phyloP scores from a whole-genome alignment of 1,140 invertebrate species.

The Chelonus insularis region DNA sequence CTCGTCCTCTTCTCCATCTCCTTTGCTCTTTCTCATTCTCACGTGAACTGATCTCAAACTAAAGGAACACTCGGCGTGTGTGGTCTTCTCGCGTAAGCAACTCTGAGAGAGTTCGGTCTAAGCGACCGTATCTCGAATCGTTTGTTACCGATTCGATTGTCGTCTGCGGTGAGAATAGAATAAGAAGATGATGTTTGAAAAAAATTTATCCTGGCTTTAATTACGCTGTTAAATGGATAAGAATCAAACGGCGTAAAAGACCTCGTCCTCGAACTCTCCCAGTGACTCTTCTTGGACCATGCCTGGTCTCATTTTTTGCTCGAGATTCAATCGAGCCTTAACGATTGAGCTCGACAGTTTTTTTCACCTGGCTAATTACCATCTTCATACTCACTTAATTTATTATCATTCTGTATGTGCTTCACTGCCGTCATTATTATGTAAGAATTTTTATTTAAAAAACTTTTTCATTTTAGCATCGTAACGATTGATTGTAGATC shows the following conservation, averaged over 20 bases:
- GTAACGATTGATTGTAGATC: too few species aligned
- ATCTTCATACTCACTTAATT: not conserved
- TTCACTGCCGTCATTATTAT: not conserved
- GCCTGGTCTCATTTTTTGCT: conserved; percentile 9
- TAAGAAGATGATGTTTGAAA: not conserved
- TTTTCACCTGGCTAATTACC: conserved; percentile 8
- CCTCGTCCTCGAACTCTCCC: conserved; percentile 16
- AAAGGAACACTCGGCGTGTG: conserved; percentile 46
- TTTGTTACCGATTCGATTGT: conserved; percentile 59
- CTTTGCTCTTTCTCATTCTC: conserved; percentile 9
- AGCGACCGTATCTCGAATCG: conserved; percentile 52
- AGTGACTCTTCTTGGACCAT: not conserved
- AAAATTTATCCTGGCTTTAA: conserved; percentile 28
- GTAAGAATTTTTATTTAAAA: too few species aligned
- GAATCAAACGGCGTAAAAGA: conserved; percentile 25
- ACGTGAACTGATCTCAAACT: conserved; percentile 18
- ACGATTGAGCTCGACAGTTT: not conserved
- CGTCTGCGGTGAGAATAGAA: conserved; percentile 9
- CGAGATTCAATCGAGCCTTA: conserved; percentile 11
- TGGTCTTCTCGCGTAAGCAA: conserved; percentile 40
- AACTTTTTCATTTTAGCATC: too few species aligned
- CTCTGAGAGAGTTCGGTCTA: not conserved
- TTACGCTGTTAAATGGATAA: conserved; percentile 33
- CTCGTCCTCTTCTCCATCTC: conserved; percentile 6
- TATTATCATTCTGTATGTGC: not conserved